Percentiles rank a stretch among this genome's conserved stretches.
phyloP scores from a whole-genome alignment of 2,797 vertebrate genomes.

The Calcarius lapponicus region DNA sequence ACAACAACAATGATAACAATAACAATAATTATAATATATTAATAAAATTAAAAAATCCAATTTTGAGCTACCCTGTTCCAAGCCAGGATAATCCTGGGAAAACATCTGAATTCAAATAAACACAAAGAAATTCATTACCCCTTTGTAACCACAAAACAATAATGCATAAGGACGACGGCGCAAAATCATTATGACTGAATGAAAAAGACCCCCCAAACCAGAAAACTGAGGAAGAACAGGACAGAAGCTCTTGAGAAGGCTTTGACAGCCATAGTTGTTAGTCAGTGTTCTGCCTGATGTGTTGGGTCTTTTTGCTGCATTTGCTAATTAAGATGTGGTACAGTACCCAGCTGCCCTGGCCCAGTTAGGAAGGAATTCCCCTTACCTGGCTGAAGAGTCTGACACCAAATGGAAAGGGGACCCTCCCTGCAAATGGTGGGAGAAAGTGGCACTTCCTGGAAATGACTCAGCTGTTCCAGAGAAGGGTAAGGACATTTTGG shows the following conservation, averaged over 20 bases:
- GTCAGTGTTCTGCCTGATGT: not conserved
- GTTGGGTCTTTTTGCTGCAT: not conserved
- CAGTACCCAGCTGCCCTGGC: not conserved
- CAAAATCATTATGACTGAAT: not conserved
- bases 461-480: not conserved
- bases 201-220: not conserved
- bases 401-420: not conserved
- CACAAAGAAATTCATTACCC: not conserved
- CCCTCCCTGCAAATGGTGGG: not conserved
- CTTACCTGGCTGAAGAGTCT: not conserved
- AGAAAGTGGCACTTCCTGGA: not conserved
- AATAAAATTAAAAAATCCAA: not conserved
- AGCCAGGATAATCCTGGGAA: not conserved
- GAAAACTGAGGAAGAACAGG: not conserved
- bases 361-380: not conserved
- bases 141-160: not conserved
- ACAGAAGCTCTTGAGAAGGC: not conserved
- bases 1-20: not conserved
- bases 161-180: not conserved
- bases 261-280: rapidly evolving
- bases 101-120: not conserved
- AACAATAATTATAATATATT: not conserved
- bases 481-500: not conserved
- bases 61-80: not conserved
- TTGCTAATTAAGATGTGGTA: not conserved